These are phyloP conservation scores for Erethizon dorsatum DNA, from an alignment of 2,797 vertebrate species.

Conservation along the genomic window DNA sequence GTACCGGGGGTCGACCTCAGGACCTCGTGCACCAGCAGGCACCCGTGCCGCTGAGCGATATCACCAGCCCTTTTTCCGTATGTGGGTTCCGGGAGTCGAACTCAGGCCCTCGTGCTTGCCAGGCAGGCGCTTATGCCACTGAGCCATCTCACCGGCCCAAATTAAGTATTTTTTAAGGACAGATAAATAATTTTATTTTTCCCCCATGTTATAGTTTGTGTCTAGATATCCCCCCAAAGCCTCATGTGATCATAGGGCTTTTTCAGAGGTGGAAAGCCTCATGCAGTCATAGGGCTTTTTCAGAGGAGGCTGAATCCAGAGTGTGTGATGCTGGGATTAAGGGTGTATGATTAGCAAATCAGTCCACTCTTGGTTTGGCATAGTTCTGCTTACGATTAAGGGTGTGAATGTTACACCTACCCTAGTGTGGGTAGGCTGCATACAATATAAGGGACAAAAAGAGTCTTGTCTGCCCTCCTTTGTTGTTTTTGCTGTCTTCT, in stretches of 20 bases:
- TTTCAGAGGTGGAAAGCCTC: background rate
- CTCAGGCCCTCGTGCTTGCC: no score
- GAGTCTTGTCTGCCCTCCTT: background rate
- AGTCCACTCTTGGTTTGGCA: background rate
- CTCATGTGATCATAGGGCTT: background rate
- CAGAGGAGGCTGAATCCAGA: background rate
- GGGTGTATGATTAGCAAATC: background rate
- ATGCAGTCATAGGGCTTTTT: background rate
- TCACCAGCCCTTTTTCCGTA: no score
- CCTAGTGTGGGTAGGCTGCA: background rate
- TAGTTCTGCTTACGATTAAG: background rate
- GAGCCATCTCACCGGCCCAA: background rate
- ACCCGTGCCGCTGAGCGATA: no score
- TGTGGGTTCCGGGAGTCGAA: no score
- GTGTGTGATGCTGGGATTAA: background rate
- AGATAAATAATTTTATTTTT: slow-evolving; percentile 54
- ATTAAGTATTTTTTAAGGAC: slow-evolving; percentile 45
- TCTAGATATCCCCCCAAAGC: no score
- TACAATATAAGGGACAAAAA: background rate
- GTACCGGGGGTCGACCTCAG: no score
- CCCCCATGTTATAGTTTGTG: no score
- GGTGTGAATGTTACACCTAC: background rate
- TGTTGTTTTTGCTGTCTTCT: background rate
- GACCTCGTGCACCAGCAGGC: no score
- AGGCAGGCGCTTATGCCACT: no score